Conservation (phyloP, 2,888 invertebrate species). For the Drosophila multiciliata region DNA sequence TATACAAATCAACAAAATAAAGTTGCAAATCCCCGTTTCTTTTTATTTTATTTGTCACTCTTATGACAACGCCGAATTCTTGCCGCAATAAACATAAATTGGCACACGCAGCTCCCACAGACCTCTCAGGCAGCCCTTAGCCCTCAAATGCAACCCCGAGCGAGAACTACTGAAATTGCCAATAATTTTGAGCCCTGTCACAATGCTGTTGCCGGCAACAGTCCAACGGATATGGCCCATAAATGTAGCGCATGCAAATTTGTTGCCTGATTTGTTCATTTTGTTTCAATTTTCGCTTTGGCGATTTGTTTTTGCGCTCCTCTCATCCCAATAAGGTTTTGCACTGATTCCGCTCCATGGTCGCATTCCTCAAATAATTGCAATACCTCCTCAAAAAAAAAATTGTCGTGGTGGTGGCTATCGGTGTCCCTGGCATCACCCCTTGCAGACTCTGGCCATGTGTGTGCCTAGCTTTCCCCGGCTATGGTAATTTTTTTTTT, state of each 20-base stretch:
- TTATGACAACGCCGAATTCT: constrained; percentile 74
- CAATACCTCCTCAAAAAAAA: constrained; percentile 47
- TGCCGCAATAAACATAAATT: constrained; percentile 79
- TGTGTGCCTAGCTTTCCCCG: constrained; percentile 39
- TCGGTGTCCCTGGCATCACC: constrained; percentile 14
- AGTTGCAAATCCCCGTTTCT: not conserved
- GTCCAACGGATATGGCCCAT: constrained; percentile 42
- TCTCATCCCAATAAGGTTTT: constrained; percentile 68
- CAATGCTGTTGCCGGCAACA: constrained; percentile 8
- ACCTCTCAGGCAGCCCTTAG: not conserved
- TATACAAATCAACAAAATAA: not conserved
- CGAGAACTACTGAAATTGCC: constrained; percentile 63
- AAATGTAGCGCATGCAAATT: constrained; percentile 84
- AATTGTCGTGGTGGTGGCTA: constrained; percentile 31
- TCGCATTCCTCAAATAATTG: constrained; percentile 78
- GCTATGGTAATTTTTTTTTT: constrained; percentile 69
- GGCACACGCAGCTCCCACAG: constrained; percentile 55
- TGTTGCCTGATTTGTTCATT: constrained; percentile 84
- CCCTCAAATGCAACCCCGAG: constrained; percentile 40
- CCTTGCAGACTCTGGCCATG: constrained; percentile 39
- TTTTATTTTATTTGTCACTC: constrained; percentile 51
- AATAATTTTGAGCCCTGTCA: constrained; percentile 67
- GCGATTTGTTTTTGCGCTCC: constrained; percentile 41
- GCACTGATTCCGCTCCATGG: constrained; percentile 15
- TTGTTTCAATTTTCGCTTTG: constrained; percentile 82